phyloP scores from a whole-genome alignment of 2,113 vertebrate genomes.

The Ptilorrhoa leucosticta region DNA sequence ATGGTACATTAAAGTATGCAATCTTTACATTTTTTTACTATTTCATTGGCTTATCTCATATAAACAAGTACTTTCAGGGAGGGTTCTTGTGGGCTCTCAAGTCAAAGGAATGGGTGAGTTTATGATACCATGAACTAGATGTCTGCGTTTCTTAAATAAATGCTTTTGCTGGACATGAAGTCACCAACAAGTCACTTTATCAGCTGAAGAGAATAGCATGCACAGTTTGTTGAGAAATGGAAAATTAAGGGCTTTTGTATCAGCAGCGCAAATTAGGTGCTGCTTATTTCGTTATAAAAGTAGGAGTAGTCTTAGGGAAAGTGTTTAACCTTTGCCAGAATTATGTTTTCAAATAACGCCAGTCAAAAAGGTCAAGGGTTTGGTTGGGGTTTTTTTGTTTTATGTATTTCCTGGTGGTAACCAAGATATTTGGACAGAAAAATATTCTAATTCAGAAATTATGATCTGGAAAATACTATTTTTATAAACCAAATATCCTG shows the following conservation, averaged over 20 bases:
- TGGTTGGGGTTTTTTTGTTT: neutral
- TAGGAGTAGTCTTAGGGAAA: neutral
- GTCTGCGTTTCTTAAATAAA: neutral
- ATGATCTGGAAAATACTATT: neutral
- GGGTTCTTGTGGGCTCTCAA: neutral
- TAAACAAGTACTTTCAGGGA: neutral
- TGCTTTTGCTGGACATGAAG: neutral
- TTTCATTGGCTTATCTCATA: neutral
- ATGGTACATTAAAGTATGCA: neutral
- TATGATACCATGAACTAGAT: neutral
- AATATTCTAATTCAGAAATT: neutral
- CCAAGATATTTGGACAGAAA: neutral
- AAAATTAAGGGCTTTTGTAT: neutral
- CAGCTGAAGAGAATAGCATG: neutral
- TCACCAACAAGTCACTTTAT: neutral
- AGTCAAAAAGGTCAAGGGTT: neutral
- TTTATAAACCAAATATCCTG: neutral
- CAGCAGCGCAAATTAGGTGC: fast-evolving
- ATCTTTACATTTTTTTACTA: neutral
- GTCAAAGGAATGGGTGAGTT: neutral
- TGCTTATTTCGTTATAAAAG: neutral
- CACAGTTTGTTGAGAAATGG: neutral
- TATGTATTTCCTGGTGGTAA: neutral
- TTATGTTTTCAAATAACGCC: neutral
- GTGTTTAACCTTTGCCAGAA: neutral